Conservation (phyloP, 2,888 invertebrate genomes). For the Nasonovia ribisnigri region DNA sequence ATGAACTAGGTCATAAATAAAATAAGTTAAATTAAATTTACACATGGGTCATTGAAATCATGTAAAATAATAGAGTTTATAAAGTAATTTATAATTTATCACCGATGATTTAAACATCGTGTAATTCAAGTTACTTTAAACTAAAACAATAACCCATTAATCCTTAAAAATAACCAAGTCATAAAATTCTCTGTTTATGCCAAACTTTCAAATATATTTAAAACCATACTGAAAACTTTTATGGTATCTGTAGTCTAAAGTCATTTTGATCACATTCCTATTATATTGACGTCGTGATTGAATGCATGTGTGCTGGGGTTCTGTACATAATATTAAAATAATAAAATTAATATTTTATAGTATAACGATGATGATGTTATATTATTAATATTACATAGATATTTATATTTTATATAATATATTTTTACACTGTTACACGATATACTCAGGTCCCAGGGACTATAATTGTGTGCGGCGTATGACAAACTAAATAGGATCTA, state of each 20-base stretch:
- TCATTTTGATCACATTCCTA: background rate
- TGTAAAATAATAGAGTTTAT: background rate
- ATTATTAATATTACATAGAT: background rate
- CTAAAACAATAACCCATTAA: background rate
- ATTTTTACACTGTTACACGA: background rate
- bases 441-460: background rate
- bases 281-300: background rate
- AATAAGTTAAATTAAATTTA: background rate
- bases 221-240: background rate
- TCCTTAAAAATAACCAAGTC: background rate
- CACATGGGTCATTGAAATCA: background rate
- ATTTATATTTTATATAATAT: too few relatives aligned
- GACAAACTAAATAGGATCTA: background rate
- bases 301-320: background rate
- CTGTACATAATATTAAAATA: background rate
- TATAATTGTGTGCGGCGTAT: background rate
- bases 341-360: background rate
- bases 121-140: background rate
- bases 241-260: background rate
- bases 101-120: background rate
- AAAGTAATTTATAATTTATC: background rate
- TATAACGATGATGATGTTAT: background rate
- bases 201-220: background rate
- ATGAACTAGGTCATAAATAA: background rate
- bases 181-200: background rate